Evolutionary conservation across 2,113 vertebrate genomes (phyloP), one percentile per base, ranked within the genome.

Genomic region (Tor tambroides): DNA sequence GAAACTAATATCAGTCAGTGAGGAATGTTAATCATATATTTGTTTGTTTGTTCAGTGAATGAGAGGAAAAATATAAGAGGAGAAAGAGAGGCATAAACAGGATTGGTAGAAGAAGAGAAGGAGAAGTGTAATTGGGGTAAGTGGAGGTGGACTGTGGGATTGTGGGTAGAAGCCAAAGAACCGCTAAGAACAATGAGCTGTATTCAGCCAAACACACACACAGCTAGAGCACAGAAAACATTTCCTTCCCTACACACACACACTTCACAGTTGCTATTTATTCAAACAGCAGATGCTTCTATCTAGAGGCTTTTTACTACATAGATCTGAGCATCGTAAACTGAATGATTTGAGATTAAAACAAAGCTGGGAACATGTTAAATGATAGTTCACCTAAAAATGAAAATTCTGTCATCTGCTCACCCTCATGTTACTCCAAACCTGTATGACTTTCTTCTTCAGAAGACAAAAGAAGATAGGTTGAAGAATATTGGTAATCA

Each of bases 181-280:
- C 59, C 49, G n/a, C 63, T 38, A 26, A 9, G 76, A 89, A 92
- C 89, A 87, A 90, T 91, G 74, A 82, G 43, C 65, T 80, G 88
- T 88, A 89, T 89, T 91, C 87, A 91, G 28, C 63, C 30, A 83
- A 71, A 78, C 56, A 83, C 43, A 79, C 46, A 71, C 9, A 80
- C 67, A 71, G 81, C 67, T 71, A 65, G 26, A 59, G 69, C 51
- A 41, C 72, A 87, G 69, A 85, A 78, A 87, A 81, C 85, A 63
- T 86, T 80, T 86, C 84, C 88, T 89, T 74, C 80, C 76, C 71
- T 17, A 74, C 43, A 46, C 78, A 84, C 43, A 74, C 79, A 80
- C 79, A 46, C 75, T 71, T 84, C 46, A 82, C 77, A 75, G 71
- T 86, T 67, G 83, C 76, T 82, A 80, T 69, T 87, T 59, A 49